Conservation (phyloP, 2,113 vertebrate species). For the Hemiprocne comata region DNA sequence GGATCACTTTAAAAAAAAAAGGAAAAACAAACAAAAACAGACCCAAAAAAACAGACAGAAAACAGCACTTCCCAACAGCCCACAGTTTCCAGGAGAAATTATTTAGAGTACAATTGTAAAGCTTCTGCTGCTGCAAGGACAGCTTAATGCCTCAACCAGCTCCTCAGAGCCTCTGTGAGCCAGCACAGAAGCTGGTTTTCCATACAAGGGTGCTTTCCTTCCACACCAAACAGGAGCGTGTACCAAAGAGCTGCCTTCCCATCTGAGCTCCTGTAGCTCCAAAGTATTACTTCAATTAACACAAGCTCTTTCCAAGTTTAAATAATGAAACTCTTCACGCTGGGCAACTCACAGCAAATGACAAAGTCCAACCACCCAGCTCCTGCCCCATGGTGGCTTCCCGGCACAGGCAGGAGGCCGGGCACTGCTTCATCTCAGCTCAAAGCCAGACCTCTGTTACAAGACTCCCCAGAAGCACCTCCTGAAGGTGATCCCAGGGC, state of each 20-base stretch:
- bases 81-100: background rate
- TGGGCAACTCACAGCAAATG: background rate
- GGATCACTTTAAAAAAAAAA: background rate
- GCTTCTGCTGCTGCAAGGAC: background rate
- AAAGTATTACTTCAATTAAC: background rate
- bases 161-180: background rate
- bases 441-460: fast-evolving
- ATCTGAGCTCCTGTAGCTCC: fast-evolving
- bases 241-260: background rate
- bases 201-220: background rate
- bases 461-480: background rate
- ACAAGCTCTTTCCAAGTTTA: background rate
- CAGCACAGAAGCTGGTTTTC: background rate
- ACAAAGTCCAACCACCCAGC: background rate
- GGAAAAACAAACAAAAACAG: background rate
- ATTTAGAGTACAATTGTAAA: background rate
- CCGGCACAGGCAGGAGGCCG: background rate
- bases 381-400: background rate
- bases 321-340: background rate
- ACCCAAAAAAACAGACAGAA: background rate
- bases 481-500: background rate
- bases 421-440: fast-evolving
- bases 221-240: fast-evolving
- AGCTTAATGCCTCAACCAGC: background rate
- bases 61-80: background rate